A percentile compares a stretch with the other conserved stretches of the same genome.
Evolutionary conservation across 2,888 invertebrate species (phyloP).

Genomic region (Caenorhabditis sinica): DNA sequence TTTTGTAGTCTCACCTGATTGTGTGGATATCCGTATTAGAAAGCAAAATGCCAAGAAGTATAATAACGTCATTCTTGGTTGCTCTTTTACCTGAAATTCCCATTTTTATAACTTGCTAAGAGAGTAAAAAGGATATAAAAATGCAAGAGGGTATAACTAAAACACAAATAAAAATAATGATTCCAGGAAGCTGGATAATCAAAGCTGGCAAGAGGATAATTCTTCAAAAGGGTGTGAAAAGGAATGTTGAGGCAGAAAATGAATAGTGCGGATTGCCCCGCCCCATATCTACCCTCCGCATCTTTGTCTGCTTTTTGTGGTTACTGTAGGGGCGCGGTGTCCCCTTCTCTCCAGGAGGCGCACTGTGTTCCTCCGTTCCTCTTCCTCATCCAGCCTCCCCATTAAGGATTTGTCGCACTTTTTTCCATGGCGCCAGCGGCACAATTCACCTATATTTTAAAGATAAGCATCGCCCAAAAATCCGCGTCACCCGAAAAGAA

Average conservation of each 20-base stretch:
- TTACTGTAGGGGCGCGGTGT: constrained; percentile 46
- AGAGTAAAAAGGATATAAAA: neutral
- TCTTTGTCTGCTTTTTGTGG: constrained; percentile 54
- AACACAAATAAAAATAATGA: neutral
- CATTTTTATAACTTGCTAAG: neutral
- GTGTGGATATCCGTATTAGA: constrained; percentile 2
- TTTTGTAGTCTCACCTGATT: constrained; percentile 25
- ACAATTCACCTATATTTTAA: constrained; percentile 29
- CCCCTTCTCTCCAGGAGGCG: neutral
- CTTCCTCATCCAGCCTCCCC: constrained; percentile 5
- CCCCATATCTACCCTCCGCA: constrained; percentile 43
- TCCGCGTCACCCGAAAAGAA: constrained; percentile 10
- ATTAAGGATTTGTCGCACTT: constrained; percentile 57
- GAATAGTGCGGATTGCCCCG: constrained; percentile 52
- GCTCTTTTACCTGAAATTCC: neutral
- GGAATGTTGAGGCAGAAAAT: constrained; percentile 33
- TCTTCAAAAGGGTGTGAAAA: constrained; percentile 40
- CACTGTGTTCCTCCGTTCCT: constrained; percentile 31
- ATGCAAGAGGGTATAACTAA: neutral
- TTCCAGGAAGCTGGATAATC: neutral
- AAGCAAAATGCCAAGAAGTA: neutral
- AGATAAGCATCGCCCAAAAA: constrained; percentile 42
- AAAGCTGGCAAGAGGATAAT: neutral
- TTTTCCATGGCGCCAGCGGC: constrained; percentile 21
- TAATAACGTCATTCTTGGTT: constrained; percentile 13